Conservation (phyloP, 2,888 invertebrate species). For the Idaea straminata region DNA sequence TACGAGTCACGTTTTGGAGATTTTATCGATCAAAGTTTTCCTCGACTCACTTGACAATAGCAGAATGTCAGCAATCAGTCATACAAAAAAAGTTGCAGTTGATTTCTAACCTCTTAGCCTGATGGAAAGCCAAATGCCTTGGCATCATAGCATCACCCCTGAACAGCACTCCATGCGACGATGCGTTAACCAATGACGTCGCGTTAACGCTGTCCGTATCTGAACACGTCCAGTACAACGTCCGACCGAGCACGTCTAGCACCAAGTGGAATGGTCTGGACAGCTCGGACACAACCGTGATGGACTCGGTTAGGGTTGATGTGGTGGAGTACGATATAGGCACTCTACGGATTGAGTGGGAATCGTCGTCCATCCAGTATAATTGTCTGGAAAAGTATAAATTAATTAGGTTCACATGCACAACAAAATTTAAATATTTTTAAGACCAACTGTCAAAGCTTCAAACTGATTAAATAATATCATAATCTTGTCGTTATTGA, state of each 20-base stretch:
- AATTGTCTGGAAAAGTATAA: slow-evolving; percentile 54
- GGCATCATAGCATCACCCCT: slow-evolving; percentile 90
- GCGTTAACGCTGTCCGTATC: slow-evolving; percentile 93
- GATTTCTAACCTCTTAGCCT: slow-evolving; percentile 84
- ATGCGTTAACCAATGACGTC: slow-evolving; percentile 85
- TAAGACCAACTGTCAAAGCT: no score
- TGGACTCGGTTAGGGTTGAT: slow-evolving; percentile 56
- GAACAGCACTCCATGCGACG: slow-evolving; percentile 85
- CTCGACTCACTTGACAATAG: no score
- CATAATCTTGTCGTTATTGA: no score
- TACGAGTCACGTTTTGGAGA: no score
- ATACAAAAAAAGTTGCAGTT: no score
- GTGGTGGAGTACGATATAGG: slow-evolving; percentile 60
- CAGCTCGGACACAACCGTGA: slow-evolving; percentile 79
- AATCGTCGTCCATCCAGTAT: slow-evolving; percentile 89
- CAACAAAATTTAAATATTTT: no score
- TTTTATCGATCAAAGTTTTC: no score
- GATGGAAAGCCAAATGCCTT: slow-evolving; percentile 90
- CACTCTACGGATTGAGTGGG: slow-evolving; percentile 85
- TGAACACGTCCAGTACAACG: slow-evolving; percentile 94
- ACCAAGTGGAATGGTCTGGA: slow-evolving; percentile 90
- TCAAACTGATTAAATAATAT: no score
- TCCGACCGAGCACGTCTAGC: slow-evolving; percentile 89
- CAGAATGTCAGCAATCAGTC: no score
- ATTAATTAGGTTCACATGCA: background rate